phyloP scores from a whole-genome alignment of 1,140 invertebrate species.

The Lamellibrachia luymesi region DNA sequence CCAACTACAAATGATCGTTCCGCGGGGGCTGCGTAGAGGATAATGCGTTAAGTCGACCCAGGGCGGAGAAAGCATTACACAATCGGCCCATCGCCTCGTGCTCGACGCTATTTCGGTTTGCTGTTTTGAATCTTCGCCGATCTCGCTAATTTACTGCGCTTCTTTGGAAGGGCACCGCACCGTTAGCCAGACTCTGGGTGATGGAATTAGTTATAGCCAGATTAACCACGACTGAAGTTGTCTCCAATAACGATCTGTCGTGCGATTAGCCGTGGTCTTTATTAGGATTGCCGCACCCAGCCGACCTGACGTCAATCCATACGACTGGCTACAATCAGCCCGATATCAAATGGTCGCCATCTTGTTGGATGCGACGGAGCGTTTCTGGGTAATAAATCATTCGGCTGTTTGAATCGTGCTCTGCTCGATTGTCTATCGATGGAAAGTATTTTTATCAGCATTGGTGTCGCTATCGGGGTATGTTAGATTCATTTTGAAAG shows the following conservation, averaged over 20 bases:
- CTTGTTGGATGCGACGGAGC: neutral
- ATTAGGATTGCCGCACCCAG: neutral
- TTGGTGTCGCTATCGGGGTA: too few species aligned
- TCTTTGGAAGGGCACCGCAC: neutral
- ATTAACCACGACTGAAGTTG: neutral
- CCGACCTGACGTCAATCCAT: neutral
- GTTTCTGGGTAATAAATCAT: neutral
- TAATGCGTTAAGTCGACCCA: neutral
- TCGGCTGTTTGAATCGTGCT: neutral
- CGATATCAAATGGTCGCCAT: neutral
- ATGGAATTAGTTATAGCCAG: neutral
- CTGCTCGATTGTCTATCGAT: neutral
- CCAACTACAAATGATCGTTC: neutral
- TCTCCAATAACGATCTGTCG: conserved; percentile 4
- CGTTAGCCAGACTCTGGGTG: neutral
- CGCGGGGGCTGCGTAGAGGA: neutral
- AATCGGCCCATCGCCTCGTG: neutral
- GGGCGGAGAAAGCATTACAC: neutral
- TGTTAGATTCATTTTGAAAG: too few species aligned
- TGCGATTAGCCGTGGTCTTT: neutral
- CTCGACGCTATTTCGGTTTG: neutral
- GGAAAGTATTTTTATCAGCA: neutral
- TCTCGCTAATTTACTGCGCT: neutral
- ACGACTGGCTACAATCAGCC: neutral
- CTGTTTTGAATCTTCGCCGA: neutral